Evolutionary conservation across 2,113 vertebrate species (phyloP).

Genomic region (Mixornis gularis): DNA sequence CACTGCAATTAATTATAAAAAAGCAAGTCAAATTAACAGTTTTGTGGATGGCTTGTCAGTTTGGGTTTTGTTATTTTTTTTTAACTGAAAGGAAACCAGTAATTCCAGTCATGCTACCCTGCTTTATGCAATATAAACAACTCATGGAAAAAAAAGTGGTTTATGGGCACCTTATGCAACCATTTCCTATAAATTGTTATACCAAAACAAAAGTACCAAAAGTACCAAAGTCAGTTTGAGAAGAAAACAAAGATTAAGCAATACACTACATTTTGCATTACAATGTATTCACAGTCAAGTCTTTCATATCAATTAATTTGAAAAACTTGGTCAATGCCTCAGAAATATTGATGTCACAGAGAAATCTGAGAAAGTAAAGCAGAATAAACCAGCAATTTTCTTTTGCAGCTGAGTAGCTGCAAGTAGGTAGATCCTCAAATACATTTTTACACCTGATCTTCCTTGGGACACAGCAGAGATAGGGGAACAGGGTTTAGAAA

Average conservation of each 20-base stretch:
- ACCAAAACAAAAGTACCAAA: not conserved
- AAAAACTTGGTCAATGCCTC: not conserved
- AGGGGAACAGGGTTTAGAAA: not conserved
- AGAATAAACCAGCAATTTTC: not conserved
- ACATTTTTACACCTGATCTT: not conserved
- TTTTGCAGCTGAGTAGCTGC: not conserved
- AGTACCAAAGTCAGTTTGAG: not conserved
- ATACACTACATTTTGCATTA: not conserved
- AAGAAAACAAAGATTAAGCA: not conserved
- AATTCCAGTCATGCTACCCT: slow-evolving; percentile 11
- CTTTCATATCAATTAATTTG: not conserved
- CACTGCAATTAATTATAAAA: not conserved
- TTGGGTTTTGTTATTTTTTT: not conserved
- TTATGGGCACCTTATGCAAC: slow-evolving; percentile 3
- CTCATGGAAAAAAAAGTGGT: not conserved
- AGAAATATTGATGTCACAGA: not conserved
- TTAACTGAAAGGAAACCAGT: slow-evolving; percentile 2
- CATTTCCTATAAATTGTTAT: not conserved
- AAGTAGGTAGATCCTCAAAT: not conserved
- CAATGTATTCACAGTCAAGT: not conserved
- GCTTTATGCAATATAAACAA: not conserved
- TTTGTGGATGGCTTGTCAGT: not conserved
- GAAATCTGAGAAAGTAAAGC: not conserved
- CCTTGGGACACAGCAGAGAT: not conserved
- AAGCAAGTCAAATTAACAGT: not conserved